Evolutionary conservation across 2,113 vertebrate species (phyloP), one percentile per base, ranked within the genome.

Genomic region (Peromyscus polionotus): DNA sequence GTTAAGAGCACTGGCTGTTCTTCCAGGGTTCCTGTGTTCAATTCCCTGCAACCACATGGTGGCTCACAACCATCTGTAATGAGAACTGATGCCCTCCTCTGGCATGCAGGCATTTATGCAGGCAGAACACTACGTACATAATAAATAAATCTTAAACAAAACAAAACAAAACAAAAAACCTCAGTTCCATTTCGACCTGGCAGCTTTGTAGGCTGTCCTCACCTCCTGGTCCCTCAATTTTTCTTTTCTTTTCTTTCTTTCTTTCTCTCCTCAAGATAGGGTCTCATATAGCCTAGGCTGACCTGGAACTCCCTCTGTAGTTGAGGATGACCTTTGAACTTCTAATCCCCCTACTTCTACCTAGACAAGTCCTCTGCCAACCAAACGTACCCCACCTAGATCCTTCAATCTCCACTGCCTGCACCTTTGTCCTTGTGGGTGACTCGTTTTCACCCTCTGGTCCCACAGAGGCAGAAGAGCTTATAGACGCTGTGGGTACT

Each of bases 401-500:
- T 63, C n/a, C 42, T 7, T 42, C 26, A 7, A 54, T 9, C 26
- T 31, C 61, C 76, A 16, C 16, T 22, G 54, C 57, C n/a, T 24
- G 36, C 39, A 70, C 5, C 12, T 14, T 45, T 17, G 26, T 31
- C 45, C 28, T 16, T 1, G 36, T 45, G 4, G 80, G 67, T 3
- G 2, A 20, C 70, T 70, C 10, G 0, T 13, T 5, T 63, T 68
- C 59, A 22, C 2, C 24, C 14, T 28, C 20, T 7, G 10, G 2
- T 10, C 26, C 19, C 8, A 61, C n/a, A 65, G 76, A 4, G 1
- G 28, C 39, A 17, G 61, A 67, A 42, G 7, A 1, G 65, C 57
- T 97, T 96, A 96, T 51, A 4, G 81, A 98, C 97, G 13, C 9
- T 1, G 67, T 96, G 80, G 90, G 48, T 19, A 5, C 48, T 14